phyloP scores from a whole-genome alignment of 2,888 invertebrate species.

The Hecatera dysodea region DNA sequence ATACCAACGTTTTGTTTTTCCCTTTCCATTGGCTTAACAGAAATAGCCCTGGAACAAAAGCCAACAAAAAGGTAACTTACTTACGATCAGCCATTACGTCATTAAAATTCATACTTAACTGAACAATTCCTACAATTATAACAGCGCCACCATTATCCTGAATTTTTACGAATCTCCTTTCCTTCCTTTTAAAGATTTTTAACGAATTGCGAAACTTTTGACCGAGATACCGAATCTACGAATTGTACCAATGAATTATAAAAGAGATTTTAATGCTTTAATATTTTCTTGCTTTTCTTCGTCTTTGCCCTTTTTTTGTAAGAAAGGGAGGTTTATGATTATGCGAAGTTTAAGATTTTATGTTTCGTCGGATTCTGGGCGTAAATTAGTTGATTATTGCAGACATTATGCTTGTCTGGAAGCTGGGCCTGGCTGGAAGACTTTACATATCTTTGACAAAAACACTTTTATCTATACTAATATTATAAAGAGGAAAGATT shows the following conservation, averaged over 20 bases:
- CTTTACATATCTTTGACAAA: background rate
- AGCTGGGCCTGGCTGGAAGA: background rate
- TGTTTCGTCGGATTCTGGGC: conserved; percentile 1
- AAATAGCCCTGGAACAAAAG: conserved; percentile 41
- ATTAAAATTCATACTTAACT: conserved; percentile 72
- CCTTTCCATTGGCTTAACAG: background rate
- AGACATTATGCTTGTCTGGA: too few relatives aligned
- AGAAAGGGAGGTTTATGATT: conserved; percentile 5
- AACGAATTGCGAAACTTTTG: conserved; percentile 64
- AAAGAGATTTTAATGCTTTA: conserved; percentile 46
- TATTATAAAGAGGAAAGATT: too few relatives aligned
- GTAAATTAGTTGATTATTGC: too few relatives aligned
- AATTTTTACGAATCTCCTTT: conserved; percentile 53
- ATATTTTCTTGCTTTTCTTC: conserved; percentile 20
- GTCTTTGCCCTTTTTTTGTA: conserved; percentile 20
- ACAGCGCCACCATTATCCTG: conserved; percentile 20
- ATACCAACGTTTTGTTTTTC: conserved; percentile 18
- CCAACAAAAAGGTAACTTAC: conserved; percentile 56
- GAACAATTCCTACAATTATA: conserved; percentile 66
- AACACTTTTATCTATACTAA: too few relatives aligned
- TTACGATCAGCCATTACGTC: conserved; percentile 74
- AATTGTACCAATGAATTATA: conserved; percentile 57
- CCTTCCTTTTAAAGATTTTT: conserved; percentile 59
- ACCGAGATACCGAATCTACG: conserved; percentile 52
- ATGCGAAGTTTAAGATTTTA: conserved; percentile 9